Percentiles rank a stretch among this genome's conserved stretches.
Evolutionary conservation across 2,888 invertebrate species (phyloP).

Genomic region (Galerucella calmariensis): DNA sequence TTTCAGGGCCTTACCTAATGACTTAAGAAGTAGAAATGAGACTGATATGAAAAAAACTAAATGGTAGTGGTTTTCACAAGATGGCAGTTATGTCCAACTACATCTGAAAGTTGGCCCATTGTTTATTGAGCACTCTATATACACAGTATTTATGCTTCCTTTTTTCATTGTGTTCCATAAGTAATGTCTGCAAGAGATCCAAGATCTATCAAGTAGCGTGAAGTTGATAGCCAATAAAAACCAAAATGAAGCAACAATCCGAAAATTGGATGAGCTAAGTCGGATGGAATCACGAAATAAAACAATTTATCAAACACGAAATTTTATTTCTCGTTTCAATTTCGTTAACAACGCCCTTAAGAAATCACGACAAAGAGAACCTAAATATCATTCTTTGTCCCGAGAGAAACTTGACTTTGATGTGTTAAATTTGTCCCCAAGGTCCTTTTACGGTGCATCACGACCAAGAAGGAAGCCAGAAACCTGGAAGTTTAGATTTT

Average conservation of each 20-base stretch:
- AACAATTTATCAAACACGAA: not conserved
- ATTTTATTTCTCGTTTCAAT: conserved; percentile 3
- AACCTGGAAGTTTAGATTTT: conserved; percentile 17
- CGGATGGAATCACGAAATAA: not conserved
- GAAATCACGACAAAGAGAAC: conserved; percentile 10
- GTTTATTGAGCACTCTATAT: too few species aligned
- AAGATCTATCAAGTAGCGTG: too few species aligned
- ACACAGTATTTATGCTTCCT: too few species aligned
- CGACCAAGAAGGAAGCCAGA: conserved; percentile 5
- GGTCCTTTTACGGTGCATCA: conserved; percentile 15
- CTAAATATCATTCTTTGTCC: conserved; percentile 12
- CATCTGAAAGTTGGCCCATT: too few species aligned
- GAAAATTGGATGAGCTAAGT: not conserved
- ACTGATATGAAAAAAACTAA: too few species aligned
- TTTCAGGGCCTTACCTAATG: too few species aligned
- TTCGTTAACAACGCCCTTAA: conserved; percentile 8
- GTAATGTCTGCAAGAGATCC: too few species aligned
- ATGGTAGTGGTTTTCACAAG: too few species aligned
- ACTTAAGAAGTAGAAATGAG: too few species aligned
- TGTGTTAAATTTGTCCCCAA: conserved; percentile 16
- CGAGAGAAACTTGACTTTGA: conserved; percentile 16
- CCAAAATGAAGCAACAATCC: not conserved
- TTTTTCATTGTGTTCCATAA: too few species aligned
- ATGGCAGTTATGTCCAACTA: too few species aligned
- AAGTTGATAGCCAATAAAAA: too few species aligned